Base-by-base conservation (phyloP, 2,113 vertebrate genomes). In the Ophthalmolycus amberensis region DNA sequence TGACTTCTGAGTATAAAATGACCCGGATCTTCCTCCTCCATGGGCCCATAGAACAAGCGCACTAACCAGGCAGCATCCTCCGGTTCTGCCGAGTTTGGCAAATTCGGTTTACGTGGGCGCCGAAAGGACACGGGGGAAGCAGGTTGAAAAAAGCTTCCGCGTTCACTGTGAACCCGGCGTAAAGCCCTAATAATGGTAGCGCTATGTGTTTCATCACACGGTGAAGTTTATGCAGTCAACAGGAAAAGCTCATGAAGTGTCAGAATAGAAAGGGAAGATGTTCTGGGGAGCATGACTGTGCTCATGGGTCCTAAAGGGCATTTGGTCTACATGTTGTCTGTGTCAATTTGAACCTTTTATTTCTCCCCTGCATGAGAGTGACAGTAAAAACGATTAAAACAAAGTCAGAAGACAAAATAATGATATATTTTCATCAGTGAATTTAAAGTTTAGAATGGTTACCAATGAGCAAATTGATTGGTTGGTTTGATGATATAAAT, bases 301-400 rank as follows among this genome's bases (percentile, higher is more conserved):
- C 14, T 63, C 25, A 59, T 18, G 25, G 25, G 25, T 25, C 27
- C 22, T 25, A 34, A 22, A 22, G 44, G 10, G 16, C 14, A n/a
- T 64, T 64, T 71, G 68, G 27, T 63, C 22, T 5, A 37, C 32
- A 50, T 81, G 40, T 77, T 71, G 83, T 82, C 83, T 77, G 64
- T 80, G 82, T 75, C 64, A 1, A 18, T 75, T 79, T 81, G 11
- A 87, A 80, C 76, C 44, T 25, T 74, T 85, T 14, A 14, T 60
- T 27, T 6, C 20, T 27, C 25, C 25, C 27, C 32, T 54, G 58
- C 25, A 69, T 59, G 9, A 18, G 16, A 32, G 6, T 22, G 27
- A 70, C 15, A 25, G 10, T 5, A 34, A 10, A 27, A 18, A 71
- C 42, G 11, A 54, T 11, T 29, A 11, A 54, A 25, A n/a, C 2